These are phyloP conservation scores for Rousettus madagascariensis DNA, from an alignment of 2,797 vertebrate genomes.

Conservation along the genomic window DNA sequence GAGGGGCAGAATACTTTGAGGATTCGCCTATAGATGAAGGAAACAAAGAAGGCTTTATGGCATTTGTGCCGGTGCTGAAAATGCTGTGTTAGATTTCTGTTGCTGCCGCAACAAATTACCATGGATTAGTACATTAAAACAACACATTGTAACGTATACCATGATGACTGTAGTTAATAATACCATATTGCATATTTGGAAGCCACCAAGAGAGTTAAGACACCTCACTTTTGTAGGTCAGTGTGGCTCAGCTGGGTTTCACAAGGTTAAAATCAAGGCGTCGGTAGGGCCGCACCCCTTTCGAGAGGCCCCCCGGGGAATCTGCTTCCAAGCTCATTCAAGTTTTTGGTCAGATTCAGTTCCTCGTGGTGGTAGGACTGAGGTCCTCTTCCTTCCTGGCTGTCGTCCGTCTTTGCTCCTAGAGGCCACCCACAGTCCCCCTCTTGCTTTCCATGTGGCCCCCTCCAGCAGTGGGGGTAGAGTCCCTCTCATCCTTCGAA, in stretches of 20 bases:
- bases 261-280: background rate
- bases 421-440: background rate
- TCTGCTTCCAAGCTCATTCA: background rate
- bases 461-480: background rate
- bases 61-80: background rate
- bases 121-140: background rate
- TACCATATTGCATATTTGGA: background rate
- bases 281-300: background rate
- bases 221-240: background rate
- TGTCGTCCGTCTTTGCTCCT: background rate
- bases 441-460: rapidly evolving
- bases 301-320: background rate
- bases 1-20: background rate
- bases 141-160: background rate
- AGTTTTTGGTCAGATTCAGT: background rate
- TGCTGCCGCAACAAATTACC: background rate
- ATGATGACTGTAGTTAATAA: background rate
- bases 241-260: background rate
- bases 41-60: background rate
- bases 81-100: background rate
- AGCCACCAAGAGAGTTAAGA: background rate
- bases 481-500: background rate
- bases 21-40: background rate
- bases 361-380: background rate
- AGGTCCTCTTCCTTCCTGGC: background rate